Evolutionary conservation across 1,140 invertebrate genomes (phyloP), one percentile per base, ranked within the genome.

Genomic region (Cotesia chilonis): DNA sequence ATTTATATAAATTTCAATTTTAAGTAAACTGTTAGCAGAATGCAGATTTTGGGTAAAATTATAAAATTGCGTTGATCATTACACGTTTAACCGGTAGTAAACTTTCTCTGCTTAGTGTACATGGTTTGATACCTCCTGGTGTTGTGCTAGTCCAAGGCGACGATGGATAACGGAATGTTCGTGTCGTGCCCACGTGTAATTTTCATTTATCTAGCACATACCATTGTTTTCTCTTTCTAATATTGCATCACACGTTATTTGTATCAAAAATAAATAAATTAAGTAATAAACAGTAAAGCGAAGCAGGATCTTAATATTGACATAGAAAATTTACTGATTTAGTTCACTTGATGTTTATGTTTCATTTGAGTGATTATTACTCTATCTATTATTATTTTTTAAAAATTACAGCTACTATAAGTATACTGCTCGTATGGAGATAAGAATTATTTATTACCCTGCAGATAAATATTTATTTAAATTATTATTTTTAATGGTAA

Each of bases 111-210:
- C 61, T 37, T 36, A n/a, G n/a, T 38, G 41, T 67, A 63, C 47
- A 17, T 12, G 17, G 52, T 63, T 28, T 17, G n/a, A 60, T 41
- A 60, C 52, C 37, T 64, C 20, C 52, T 54, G 14, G 12, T 65
- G 47, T 47, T 47, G 41, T 37, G 35, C n/a, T 12, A 72, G 37
- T 59, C 55, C 52, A 72, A 55, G 59, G 63, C 64, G 57, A 57
- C 65, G 52, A 51, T 72, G 35, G 17, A 67, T 47, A 72, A 20
- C 54, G 64, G 70, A 72, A 72, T 72, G 63, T 47, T 66, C 54
- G 36, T 47, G 38, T 57, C 14, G 36, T 57, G 64, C 70, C 70
- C 65, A 72, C 70, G 57, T 68, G 66, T 51, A 72, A 72, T 72
- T 72, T 72, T 72, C 70, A 65, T 47, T 41, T 38, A 67, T 37